phyloP scores from a whole-genome alignment of 2,888 invertebrate species.

The Lithophane leautieri region DNA sequence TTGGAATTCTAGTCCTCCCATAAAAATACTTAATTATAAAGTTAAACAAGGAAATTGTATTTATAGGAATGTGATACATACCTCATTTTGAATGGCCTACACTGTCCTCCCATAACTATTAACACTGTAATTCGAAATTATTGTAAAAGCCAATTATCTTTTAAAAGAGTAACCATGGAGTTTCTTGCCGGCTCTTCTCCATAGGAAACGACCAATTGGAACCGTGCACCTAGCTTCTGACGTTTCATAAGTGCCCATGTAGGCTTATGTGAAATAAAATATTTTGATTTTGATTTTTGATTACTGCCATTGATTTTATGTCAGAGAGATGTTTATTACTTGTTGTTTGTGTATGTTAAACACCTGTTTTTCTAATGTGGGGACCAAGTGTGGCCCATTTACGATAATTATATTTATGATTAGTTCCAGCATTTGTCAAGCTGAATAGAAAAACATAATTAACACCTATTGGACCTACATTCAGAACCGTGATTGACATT shows the following conservation, averaged over 20 bases:
- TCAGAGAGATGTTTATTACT: neutral
- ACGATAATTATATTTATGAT: neutral
- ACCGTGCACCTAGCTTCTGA: too few species aligned
- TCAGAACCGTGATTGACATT: too few species aligned
- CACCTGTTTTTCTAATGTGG: neutral
- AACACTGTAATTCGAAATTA: too few species aligned
- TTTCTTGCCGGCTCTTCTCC: too few species aligned
- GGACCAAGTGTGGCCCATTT: neutral
- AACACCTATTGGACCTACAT: neutral
- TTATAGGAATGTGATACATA: slow-evolving; percentile 18
- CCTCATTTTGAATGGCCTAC: too few species aligned
- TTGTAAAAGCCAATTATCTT: too few species aligned
- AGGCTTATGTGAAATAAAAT: too few species aligned
- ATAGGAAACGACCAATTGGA: too few species aligned
- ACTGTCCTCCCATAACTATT: too few species aligned
- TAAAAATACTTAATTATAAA: neutral
- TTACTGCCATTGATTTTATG: slow-evolving; percentile 7
- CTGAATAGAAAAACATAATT: neutral
- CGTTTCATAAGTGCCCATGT: too few species aligned
- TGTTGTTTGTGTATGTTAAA: neutral
- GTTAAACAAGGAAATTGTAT: slow-evolving; percentile 30
- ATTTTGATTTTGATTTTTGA: too few species aligned
- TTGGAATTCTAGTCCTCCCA: neutral
- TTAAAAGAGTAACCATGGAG: too few species aligned
- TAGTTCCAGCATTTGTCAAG: neutral